Evolutionary conservation across 92 coral and sea anemone species (phyloP), one percentile per base, ranked within the genome.

Genomic region (Pocillopora grandis): DNA sequence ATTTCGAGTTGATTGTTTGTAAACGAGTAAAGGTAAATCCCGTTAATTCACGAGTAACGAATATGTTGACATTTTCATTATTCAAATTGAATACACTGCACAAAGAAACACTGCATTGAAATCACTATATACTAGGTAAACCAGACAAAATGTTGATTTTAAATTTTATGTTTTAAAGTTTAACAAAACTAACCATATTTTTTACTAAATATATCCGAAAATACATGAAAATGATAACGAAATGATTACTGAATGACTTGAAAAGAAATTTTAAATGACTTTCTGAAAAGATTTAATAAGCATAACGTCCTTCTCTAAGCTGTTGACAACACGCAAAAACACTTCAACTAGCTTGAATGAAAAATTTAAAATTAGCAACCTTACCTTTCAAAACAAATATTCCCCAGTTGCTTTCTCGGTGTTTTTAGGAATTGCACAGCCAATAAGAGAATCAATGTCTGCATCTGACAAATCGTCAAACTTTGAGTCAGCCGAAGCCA

Each of bases 121-220:
- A 27, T 0, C 31, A 27, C 31, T 27, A 27, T 27, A 27, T 27
- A 27, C 31, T 0, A 76, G 80, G 80, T 76, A 76, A 48, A 76
- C 80, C 80, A 76, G 49, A 76, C 80, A 76, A 76, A 76, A 57
- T 57, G 80, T 76, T 76, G 80, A 76, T 76, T 76, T 63, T 17
- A 63, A 63, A 63, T 57, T 76, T 56, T 0, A 76, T 18, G 68
- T 20, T 76, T 76, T 66, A 76, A 76, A 76, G 52, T 76, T 76
- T 17, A 76, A 2, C 18, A 35, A 76, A 76, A 76, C 59, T 27
- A 58, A 58, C 59, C 80, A 76, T 76, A 76, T 76, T 20, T 76
- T 76, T 76, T 76, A 76, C 80, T 57, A 76, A 76, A 59, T 76
- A 59, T 59, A 76, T 58, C 80, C 80, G 19, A 76, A 76, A 76